Conservation (phyloP, 2,888 invertebrate genomes). For the Dasysyrphus albostriatus region DNA sequence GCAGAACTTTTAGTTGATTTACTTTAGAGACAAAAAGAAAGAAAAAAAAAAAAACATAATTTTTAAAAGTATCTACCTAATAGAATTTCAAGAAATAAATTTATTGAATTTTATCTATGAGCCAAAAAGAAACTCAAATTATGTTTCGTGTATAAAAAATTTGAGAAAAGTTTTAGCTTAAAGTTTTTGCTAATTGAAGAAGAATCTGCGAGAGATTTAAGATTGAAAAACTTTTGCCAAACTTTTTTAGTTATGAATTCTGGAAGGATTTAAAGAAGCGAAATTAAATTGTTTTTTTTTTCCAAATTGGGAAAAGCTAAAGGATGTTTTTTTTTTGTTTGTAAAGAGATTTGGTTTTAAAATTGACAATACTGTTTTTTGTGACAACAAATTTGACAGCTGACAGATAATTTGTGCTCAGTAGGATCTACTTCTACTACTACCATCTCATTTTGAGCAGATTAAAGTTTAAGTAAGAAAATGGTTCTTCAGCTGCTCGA, state of each 20-base stretch:
- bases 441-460: no score
- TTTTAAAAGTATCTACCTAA: background rate
- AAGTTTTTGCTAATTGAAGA: slow-evolving; percentile 36
- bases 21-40: background rate
- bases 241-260: background rate
- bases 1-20: slow-evolving; percentile 36
- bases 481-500: no score
- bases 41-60: background rate
- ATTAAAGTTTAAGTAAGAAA: no score
- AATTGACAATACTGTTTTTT: no score
- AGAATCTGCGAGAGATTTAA: background rate
- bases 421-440: no score
- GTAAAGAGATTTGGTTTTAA: no score
- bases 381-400: no score
- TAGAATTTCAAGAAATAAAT: background rate
- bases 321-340: no score
- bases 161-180: background rate
- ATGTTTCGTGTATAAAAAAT: background rate
- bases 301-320: no score
- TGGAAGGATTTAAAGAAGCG: background rate
- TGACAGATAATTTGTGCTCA: no score
- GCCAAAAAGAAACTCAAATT: slow-evolving; percentile 42
- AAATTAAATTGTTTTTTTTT: background rate
- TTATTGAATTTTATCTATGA: slow-evolving; percentile 31
- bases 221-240: background rate